These are phyloP conservation scores for Hyperoodon ampullatus DNA, from an alignment of 2,113 vertebrate genomes.

Conservation along the genomic window DNA sequence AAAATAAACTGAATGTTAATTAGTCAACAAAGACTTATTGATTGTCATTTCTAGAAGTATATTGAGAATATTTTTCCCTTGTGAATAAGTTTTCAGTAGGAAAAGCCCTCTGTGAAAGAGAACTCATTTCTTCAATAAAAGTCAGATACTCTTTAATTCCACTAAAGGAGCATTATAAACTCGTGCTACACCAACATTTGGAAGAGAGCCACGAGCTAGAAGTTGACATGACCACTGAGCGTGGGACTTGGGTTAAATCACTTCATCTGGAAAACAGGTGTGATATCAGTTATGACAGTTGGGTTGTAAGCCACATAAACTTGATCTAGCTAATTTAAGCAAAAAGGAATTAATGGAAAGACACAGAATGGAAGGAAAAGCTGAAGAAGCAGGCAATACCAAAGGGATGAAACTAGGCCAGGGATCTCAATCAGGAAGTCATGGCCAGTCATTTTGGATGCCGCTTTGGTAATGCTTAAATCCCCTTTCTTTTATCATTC, in stretches of 20 bases:
- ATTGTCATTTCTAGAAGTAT: conserved; percentile 40
- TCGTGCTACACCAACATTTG: neutral
- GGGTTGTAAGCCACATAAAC: neutral
- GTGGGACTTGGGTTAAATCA: neutral
- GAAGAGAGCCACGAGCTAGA: neutral
- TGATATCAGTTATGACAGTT: neutral
- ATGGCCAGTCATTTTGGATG: neutral
- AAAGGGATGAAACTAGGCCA: neutral
- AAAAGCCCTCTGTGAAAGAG: neutral
- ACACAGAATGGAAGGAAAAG: neutral
- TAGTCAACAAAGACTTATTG: neutral
- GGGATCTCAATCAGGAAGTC: neutral
- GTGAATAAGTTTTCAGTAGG: neutral
- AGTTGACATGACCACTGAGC: neutral
- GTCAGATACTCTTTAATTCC: neutral
- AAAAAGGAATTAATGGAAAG: neutral
- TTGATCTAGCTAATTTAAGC: neutral
- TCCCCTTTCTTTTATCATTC: neutral
- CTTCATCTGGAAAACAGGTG: conserved; percentile 8
- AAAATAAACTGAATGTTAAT: conserved; percentile 26
- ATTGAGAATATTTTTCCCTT: conserved; percentile 23
- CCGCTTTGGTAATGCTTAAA: neutral
- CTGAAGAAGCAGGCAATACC: neutral
- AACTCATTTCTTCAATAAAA: neutral
- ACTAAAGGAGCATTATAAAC: neutral